A percentile compares a stretch with the other conserved stretches of the same genome.
These are phyloP conservation scores for Drosophila mercatorum DNA, from an alignment of 2,888 invertebrate genomes.

Conservation along the genomic window DNA sequence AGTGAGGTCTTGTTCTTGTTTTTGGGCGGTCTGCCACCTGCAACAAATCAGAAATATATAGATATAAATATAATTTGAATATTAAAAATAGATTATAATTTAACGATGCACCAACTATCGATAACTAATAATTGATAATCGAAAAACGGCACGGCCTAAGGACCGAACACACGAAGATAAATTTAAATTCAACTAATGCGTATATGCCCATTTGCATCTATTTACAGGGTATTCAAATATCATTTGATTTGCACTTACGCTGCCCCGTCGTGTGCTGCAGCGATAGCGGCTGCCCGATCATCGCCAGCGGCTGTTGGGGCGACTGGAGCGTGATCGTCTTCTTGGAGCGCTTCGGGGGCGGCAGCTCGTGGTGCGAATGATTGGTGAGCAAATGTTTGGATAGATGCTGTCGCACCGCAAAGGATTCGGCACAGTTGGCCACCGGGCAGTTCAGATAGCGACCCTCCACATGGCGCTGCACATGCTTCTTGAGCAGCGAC, in stretches of 20 bases:
- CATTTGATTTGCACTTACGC: slow-evolving; percentile 71
- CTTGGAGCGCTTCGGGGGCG: slow-evolving; percentile 84
- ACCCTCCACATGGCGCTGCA: slow-evolving; percentile 85
- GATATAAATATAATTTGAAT: neutral
- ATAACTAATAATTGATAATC: neutral
- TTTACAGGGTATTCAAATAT: neutral
- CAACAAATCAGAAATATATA: neutral
- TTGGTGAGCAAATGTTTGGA: slow-evolving; percentile 84
- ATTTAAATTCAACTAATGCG: neutral
- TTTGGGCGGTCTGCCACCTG: slow-evolving; percentile 84
- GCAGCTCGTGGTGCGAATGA: slow-evolving; percentile 84
- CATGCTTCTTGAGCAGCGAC: slow-evolving; percentile 84
- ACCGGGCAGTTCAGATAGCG: slow-evolving; percentile 84
- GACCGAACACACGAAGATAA: neutral
- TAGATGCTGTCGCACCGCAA: slow-evolving; percentile 85
- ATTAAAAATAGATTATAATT: neutral
- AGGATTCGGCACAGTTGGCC: slow-evolving; percentile 84
- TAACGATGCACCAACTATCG: neutral
- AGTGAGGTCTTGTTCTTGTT: slow-evolving; percentile 81
- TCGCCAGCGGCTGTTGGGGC: slow-evolving; percentile 83
- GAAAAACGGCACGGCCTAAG: neutral
- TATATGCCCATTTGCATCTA: neutral
- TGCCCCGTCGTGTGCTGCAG: slow-evolving; percentile 83
- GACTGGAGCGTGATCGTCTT: slow-evolving; percentile 80
- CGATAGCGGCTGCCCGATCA: slow-evolving; percentile 84